A percentile compares a stretch with the other conserved stretches of the same genome.
Conservation (phyloP, 2,888 invertebrate genomes). For the Lasioglossum marginatum region DNA sequence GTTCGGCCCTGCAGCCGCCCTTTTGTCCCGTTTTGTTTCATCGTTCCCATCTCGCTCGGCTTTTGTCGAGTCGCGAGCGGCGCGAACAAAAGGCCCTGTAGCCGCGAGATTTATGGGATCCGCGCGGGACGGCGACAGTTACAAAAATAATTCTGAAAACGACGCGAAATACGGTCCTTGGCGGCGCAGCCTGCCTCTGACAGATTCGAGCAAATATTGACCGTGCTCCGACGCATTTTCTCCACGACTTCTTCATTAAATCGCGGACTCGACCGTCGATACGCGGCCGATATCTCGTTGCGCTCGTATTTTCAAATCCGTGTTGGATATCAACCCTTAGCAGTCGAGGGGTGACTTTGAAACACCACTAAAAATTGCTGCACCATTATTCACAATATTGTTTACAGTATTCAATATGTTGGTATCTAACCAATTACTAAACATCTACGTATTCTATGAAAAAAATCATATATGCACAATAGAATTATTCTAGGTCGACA, state of each 20-base stretch:
- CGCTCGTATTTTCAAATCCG: too few species aligned
- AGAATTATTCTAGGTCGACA: too few species aligned
- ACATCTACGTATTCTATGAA: too few species aligned
- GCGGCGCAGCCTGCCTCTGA: slow-evolving; percentile 23
- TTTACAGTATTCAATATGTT: too few species aligned
- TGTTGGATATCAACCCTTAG: too few species aligned
- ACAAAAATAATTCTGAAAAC: slow-evolving; percentile 49
- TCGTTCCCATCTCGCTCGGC: slow-evolving; percentile 13
- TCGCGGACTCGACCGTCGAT: not conserved
- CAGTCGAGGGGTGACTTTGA: too few species aligned
- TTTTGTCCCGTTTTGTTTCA: slow-evolving; percentile 4
- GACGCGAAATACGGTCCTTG: slow-evolving; percentile 34
- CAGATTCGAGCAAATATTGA: slow-evolving; percentile 52
- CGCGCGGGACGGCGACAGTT: slow-evolving; percentile 40
- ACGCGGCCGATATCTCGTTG: not conserved
- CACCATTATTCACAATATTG: too few species aligned
- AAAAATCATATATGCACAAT: too few species aligned
- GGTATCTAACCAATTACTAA: too few species aligned
- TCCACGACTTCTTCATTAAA: slow-evolving; percentile 8
- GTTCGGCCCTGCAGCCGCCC: not conserved
- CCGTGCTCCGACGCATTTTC: slow-evolving; percentile 14
- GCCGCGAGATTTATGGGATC: slow-evolving; percentile 47
- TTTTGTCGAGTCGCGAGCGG: slow-evolving; percentile 22
- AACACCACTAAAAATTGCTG: too few species aligned
- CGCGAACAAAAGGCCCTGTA: slow-evolving; percentile 34